These are phyloP conservation scores for Metopia argyrocephala DNA, from an alignment of 2,888 invertebrate species.

Conservation along the genomic window DNA sequence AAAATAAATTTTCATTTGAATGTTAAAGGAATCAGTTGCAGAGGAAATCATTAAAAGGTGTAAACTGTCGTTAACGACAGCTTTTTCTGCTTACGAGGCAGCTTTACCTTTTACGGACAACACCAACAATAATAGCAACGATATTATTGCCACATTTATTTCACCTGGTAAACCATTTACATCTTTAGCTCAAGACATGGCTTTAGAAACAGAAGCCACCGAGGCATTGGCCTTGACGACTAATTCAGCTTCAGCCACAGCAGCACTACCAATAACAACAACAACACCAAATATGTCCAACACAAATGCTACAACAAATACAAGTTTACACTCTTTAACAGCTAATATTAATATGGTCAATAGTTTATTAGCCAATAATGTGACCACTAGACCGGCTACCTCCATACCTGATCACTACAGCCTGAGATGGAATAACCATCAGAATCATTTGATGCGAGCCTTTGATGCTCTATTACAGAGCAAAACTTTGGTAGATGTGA, in stretches of 20 bases:
- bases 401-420: conserved; percentile 89
- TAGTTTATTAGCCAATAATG: conserved; percentile 60
- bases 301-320: conserved; percentile 12
- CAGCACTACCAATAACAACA: conserved; percentile 70
- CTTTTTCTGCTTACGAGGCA: conserved; percentile 35
- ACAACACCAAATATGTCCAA: conserved; percentile 46
- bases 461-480: conserved; percentile 93
- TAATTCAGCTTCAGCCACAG: conserved; percentile 69
- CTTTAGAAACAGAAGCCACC: conserved; percentile 56
- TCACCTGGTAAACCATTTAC: conserved; percentile 71
- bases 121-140: conserved; percentile 29
- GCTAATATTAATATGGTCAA: conserved; percentile 54
- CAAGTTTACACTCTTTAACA: conserved; percentile 13
- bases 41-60: conserved; percentile 74
- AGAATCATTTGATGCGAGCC: conserved; percentile 90
- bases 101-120: conserved; percentile 38
- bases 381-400: conserved; percentile 71
- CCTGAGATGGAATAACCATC: conserved; percentile 96
- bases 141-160: too few relatives aligned
- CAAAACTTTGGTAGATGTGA: conserved; percentile 93
- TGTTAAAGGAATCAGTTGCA: conserved; percentile 77
- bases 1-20: conserved; percentile 67
- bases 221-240: conserved; percentile 66
- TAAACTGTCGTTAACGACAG: conserved; percentile 67
- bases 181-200: conserved; percentile 71